A percentile compares a stretch with the other conserved stretches of the same genome.
These are phyloP conservation scores for Seriola aureovittata DNA, from an alignment of 2,113 vertebrate species.

Conservation along the genomic window DNA sequence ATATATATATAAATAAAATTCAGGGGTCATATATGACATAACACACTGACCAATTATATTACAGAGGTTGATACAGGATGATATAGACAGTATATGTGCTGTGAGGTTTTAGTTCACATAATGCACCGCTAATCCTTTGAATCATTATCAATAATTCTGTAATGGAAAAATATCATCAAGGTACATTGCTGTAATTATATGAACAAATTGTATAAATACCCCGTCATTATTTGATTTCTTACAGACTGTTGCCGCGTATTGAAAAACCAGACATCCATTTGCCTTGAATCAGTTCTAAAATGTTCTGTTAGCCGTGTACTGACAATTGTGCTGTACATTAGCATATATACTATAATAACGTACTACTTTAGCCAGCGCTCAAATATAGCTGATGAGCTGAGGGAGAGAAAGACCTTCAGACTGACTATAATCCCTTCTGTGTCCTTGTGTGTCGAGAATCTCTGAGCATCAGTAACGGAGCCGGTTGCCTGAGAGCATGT, in stretches of 20 bases:
- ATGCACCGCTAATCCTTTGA: neutral
- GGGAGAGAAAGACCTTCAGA: constrained; percentile 48
- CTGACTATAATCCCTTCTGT: neutral
- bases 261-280: neutral
- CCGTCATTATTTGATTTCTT: neutral
- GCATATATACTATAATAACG: constrained; percentile 31
- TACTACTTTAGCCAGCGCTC: constrained; percentile 13
- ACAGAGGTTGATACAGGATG: neutral
- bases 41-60: neutral
- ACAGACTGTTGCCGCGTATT: neutral
- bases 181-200: neutral
- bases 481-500: constrained; percentile 21
- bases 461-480: constrained; percentile 32
- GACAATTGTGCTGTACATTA: neutral
- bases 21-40: too few relatives aligned
- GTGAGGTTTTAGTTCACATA: neutral
- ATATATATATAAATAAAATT: too few relatives aligned
- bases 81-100: neutral
- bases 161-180: neutral
- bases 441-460: constrained; percentile 54
- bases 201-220: neutral
- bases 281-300: neutral
- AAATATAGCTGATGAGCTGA: constrained; percentile 16
- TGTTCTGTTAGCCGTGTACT: neutral
- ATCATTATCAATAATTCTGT: neutral